Evolutionary conservation across 2,888 invertebrate species (phyloP).

Genomic region (Cephus pulcher): DNA sequence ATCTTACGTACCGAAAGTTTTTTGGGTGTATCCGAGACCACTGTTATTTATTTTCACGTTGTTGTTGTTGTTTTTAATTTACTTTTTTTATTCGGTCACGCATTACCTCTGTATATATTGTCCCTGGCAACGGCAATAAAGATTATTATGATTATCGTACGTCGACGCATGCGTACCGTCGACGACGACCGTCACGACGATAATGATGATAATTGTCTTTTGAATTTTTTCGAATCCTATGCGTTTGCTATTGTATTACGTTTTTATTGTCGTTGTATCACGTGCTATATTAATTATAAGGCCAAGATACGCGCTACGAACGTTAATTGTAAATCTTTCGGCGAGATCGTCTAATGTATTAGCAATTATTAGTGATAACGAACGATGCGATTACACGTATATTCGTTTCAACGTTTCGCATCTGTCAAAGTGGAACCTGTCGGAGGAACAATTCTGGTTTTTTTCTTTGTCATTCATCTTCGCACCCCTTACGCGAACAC

Average conservation of each 20-base stretch:
- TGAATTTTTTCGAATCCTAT: not conserved
- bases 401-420: not conserved
- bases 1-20: not conserved
- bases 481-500: not conserved
- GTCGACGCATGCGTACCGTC: not conserved
- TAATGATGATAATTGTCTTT: not conserved
- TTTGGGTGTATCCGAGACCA: not conserved
- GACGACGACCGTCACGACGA: no score
- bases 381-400: not conserved
- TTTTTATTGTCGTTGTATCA: not conserved
- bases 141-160: not conserved
- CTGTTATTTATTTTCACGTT: not conserved
- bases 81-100: not conserved
- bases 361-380: not conserved
- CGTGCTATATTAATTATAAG: not conserved
- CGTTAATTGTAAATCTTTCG: not conserved
- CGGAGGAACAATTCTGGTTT: not conserved
- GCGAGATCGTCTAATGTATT: not conserved
- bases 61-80: not conserved
- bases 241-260: not conserved
- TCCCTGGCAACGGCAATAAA: not conserved
- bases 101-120: not conserved
- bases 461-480: not conserved
- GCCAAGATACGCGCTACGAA: not conserved
- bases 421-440: not conserved